Conservation (phyloP, 2,888 invertebrate genomes). For the Deilephila porcellus region DNA sequence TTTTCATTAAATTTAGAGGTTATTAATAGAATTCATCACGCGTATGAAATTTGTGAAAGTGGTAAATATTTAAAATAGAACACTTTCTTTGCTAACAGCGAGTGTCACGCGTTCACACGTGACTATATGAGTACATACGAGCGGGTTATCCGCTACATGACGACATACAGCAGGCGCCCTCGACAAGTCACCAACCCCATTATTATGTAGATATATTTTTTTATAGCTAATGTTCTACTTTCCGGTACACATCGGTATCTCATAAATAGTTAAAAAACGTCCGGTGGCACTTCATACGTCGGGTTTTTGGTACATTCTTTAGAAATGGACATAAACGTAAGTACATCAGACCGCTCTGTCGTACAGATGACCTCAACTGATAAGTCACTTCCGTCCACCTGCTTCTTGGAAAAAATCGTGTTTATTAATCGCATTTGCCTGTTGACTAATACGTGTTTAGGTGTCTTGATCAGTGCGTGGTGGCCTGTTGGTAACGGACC, state of each 20-base stretch:
- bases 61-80: not conserved
- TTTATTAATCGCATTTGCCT: not conserved
- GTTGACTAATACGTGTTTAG: not conserved
- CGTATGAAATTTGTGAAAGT: not conserved
- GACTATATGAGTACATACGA: not conserved
- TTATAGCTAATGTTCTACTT: constrained; percentile 1
- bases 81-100: constrained; percentile 6
- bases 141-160: not conserved
- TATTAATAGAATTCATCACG: not conserved
- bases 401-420: constrained; percentile 4
- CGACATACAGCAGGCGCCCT: not conserved
- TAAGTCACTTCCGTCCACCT: constrained; percentile 2
- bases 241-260: not conserved
- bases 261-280: constrained; percentile 11
- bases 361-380: constrained; percentile 7
- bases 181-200: not conserved
- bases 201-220: constrained; percentile 6
- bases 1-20: not conserved
- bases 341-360: too few species aligned
- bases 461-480: too few species aligned
- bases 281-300: not conserved
- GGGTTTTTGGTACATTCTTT: not conserved
- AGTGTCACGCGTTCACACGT: not conserved
- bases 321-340: not conserved
- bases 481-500: too few species aligned